Evolutionary conservation across 53 echinoderm and acorn worm species (phyloP).

Genomic region (Astropecten irregularis): DNA sequence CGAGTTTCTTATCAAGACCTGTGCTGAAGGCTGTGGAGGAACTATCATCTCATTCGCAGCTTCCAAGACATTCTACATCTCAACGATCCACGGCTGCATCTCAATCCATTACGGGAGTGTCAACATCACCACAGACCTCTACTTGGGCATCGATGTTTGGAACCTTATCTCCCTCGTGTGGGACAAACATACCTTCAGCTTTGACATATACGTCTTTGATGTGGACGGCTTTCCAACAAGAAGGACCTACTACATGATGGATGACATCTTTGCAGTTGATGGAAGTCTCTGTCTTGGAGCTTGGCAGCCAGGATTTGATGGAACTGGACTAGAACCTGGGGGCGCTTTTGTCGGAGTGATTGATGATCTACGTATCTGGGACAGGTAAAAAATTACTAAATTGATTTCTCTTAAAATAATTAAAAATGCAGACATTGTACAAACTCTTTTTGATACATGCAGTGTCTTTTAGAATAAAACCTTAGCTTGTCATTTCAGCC

Average conservation of each 20-base stretch:
- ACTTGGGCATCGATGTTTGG: conserved; percentile 65
- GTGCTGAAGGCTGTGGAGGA: conserved; percentile 68
- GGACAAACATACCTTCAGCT: conserved; percentile 50
- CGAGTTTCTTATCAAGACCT: conserved; percentile 73
- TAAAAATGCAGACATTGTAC: no score
- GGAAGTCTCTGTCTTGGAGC: conserved; percentile 76
- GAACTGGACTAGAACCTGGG: conserved; percentile 52
- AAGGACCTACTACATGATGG: conserved; percentile 48
- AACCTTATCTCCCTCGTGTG: conserved; percentile 75
- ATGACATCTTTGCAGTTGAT: conserved; percentile 61
- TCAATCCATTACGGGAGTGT: conserved; percentile 65
- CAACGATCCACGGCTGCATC: conserved; percentile 50
- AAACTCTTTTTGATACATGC: no score
- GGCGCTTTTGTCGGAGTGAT: conserved; percentile 77
- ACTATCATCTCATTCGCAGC: conserved; percentile 74
- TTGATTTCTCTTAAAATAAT: no score
- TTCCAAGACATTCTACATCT: conserved; percentile 70
- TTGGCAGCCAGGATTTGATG: conserved; percentile 79
- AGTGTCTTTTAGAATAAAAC: no score
- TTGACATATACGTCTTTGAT: conserved; percentile 79
- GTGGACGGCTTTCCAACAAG: conserved; percentile 54
- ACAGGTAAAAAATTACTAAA: conserved; percentile 63
- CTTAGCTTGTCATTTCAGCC: no score
- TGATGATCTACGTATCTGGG: conserved; percentile 88
- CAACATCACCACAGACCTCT: conserved; percentile 70